phyloP scores from a whole-genome alignment of 1,140 invertebrate species.

The Himalopsyche phryganea region DNA sequence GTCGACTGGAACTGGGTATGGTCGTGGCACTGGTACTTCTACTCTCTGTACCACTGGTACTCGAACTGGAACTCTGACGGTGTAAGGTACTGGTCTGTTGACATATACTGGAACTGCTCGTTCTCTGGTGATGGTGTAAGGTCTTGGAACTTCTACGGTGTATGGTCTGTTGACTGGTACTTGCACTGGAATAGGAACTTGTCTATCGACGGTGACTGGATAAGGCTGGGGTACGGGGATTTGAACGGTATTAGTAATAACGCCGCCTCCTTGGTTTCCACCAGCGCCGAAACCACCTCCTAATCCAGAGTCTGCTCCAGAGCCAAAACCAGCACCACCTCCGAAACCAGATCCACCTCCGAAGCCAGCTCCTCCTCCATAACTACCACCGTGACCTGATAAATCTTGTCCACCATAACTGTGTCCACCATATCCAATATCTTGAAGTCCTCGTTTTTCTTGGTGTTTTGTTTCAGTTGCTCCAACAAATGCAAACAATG shows the following conservation, averaged over 20 bases:
- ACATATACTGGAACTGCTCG: slow-evolving; percentile 36
- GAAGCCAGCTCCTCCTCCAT: neutral
- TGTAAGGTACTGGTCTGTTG: slow-evolving; percentile 31
- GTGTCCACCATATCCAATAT: slow-evolving; percentile 36
- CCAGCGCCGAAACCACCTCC: slow-evolving; percentile 23
- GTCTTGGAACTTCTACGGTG: slow-evolving; percentile 22
- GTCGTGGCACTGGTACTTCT: slow-evolving; percentile 18
- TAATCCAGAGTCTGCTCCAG: slow-evolving; percentile 12
- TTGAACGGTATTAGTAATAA: slow-evolving; percentile 27
- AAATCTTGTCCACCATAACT: slow-evolving; percentile 9
- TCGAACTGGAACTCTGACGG: slow-evolving; percentile 44
- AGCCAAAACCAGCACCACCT: neutral
- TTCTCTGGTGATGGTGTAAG: slow-evolving; percentile 39
- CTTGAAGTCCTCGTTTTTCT: slow-evolving; percentile 40
- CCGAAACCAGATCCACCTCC: neutral
- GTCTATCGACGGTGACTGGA: slow-evolving; percentile 21
- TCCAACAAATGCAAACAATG: no score
- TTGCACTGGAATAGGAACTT: slow-evolving; percentile 13
- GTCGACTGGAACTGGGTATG: slow-evolving; percentile 22
- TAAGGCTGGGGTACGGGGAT: slow-evolving; percentile 27
- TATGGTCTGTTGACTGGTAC: slow-evolving; percentile 25
- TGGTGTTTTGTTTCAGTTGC: slow-evolving; percentile 36
- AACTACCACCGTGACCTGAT: neutral
- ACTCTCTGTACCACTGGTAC: slow-evolving; percentile 17
- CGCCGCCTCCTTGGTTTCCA: slow-evolving; percentile 29